phyloP scores from a whole-genome alignment of 1,140 invertebrate genomes.

The Papilio helenus region DNA sequence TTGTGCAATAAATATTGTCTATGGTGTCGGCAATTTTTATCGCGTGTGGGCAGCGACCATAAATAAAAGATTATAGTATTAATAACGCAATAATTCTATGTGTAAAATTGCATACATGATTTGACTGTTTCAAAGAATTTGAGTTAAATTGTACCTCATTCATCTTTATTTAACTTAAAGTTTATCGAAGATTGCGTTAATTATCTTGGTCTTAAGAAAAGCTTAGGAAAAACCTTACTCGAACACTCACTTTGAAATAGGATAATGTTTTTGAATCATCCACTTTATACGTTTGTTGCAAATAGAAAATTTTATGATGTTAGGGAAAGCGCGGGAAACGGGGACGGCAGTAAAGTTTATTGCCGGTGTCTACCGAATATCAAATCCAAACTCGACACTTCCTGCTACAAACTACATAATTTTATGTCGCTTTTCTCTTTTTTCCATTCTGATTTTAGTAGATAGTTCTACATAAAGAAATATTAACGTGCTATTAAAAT shows the following conservation, averaged over 20 bases:
- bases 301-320: slow-evolving; percentile 28
- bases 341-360: slow-evolving; percentile 22
- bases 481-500: too few relatives aligned
- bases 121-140: not conserved
- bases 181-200: not conserved
- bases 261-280: slow-evolving; percentile 6
- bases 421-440: not conserved
- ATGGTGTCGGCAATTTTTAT: slow-evolving; percentile 30
- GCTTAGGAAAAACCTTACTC: not conserved
- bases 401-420: not conserved
- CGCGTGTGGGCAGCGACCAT: slow-evolving; percentile 8
- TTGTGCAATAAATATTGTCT: slow-evolving; percentile 38
- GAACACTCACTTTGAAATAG: not conserved
- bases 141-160: not conserved
- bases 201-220: not conserved
- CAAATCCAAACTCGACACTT: slow-evolving; percentile 15
- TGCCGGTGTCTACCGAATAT: slow-evolving; percentile 16
- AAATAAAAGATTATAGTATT: slow-evolving; percentile 28
- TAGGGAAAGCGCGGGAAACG: slow-evolving; percentile 18
- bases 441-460: not conserved
- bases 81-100: not conserved
- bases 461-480: too few relatives aligned
- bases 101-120: not conserved
- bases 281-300: slow-evolving; percentile 11
- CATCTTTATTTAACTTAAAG: too few relatives aligned